These are phyloP conservation scores for Crotalus tigris DNA, from an alignment of 2,113 vertebrate genomes.

Conservation along the genomic window DNA sequence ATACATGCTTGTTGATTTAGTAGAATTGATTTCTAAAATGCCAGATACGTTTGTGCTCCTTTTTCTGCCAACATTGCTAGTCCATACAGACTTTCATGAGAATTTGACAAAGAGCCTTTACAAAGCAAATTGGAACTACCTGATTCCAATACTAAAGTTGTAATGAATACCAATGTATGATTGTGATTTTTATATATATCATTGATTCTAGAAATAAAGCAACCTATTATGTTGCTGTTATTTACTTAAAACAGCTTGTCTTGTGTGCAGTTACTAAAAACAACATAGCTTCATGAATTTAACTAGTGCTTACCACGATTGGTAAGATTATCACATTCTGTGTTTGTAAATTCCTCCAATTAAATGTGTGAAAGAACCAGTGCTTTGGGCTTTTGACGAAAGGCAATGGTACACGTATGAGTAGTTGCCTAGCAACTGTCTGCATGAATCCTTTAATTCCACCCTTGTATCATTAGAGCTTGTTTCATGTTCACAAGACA, in stretches of 20 bases:
- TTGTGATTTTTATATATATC: background rate
- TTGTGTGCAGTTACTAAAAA: slow-evolving; percentile 1
- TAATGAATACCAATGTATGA: background rate
- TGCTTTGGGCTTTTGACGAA: slow-evolving; percentile 20
- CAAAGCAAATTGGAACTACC: background rate
- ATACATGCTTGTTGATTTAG: background rate
- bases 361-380: slow-evolving; percentile 25
- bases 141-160: background rate
- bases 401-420: slow-evolving; percentile 8
- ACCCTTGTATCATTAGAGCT: slow-evolving; percentile 6
- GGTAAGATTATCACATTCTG: slow-evolving; percentile 12
- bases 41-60: background rate
- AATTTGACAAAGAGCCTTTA: background rate
- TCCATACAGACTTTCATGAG: background rate
- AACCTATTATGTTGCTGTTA: background rate
- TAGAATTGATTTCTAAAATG: background rate
- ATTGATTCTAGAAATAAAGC: background rate
- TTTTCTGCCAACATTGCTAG: background rate
- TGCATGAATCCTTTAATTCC: slow-evolving; percentile 20
- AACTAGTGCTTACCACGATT: background rate
- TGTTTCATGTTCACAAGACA: background rate
- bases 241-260: background rate
- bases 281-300: background rate
- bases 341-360: slow-evolving; percentile 23
- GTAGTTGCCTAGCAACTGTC: slow-evolving; percentile 30